A percentile compares a stretch with the other conserved stretches of the same genome.
Conservation (phyloP, 2,888 invertebrate genomes). For the Syrista parreyssii region DNA sequence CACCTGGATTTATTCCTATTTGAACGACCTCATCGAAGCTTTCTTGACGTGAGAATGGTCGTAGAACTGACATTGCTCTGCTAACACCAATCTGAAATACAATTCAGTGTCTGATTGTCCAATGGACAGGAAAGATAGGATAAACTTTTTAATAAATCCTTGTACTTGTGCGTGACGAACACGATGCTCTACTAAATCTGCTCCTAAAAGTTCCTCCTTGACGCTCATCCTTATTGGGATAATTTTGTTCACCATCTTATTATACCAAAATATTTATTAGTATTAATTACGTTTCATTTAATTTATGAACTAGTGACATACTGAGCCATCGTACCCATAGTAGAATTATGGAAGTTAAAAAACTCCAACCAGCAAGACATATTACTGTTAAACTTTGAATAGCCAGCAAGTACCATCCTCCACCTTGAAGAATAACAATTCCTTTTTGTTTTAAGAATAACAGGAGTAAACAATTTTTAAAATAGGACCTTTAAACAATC, state of each 20-base stretch:
- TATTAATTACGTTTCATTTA: background rate
- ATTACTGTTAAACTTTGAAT: slow-evolving; percentile 81
- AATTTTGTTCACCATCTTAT: slow-evolving; percentile 75
- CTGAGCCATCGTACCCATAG: slow-evolving; percentile 72
- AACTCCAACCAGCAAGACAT: slow-evolving; percentile 81
- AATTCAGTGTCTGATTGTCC: background rate
- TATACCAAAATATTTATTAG: background rate
- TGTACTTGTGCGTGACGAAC: slow-evolving; percentile 78
- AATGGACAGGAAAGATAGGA: background rate
- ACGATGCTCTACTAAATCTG: slow-evolving; percentile 89
- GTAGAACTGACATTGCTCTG: slow-evolving; percentile 79
- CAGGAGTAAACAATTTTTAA: background rate
- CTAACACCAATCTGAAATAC: slow-evolving; percentile 72
- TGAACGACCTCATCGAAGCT: slow-evolving; percentile 66
- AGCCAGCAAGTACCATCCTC: slow-evolving; percentile 88
- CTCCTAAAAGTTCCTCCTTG: slow-evolving; percentile 87
- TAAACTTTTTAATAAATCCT: slow-evolving; percentile 18
- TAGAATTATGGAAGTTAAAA: slow-evolving; percentile 76
- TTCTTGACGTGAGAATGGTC: slow-evolving; percentile 70
- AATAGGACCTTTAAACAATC: slow-evolving; percentile 76
- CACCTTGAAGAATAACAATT: slow-evolving; percentile 70
- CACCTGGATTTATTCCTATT: slow-evolving; percentile 80
- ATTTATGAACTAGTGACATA: background rate
- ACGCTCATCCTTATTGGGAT: slow-evolving; percentile 88
- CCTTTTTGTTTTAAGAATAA: background rate